These are phyloP conservation scores for Protomyctophum bolini DNA, from an alignment of 2,113 vertebrate genomes.

Conservation along the genomic window DNA sequence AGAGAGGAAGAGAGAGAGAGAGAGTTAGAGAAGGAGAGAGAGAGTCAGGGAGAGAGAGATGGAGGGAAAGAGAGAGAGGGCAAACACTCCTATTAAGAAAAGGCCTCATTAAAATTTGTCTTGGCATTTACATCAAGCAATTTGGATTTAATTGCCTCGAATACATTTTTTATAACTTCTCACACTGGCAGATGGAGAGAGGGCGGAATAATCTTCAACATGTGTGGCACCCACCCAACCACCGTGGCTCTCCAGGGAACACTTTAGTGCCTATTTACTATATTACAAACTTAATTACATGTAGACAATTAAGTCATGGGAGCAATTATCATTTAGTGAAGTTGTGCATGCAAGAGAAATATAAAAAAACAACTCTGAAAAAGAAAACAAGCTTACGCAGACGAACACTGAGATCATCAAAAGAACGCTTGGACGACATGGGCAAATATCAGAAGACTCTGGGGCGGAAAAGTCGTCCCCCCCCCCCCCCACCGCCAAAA, in stretches of 20 bases:
- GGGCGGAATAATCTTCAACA: conserved; percentile 73
- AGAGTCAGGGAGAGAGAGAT: conserved; percentile 1
- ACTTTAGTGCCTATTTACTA: conserved; percentile 68
- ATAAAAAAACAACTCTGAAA: conserved; percentile 14
- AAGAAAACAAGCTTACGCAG: conserved; percentile 33
- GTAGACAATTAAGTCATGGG: conserved; percentile 75
- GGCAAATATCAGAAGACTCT: conserved; percentile 68
- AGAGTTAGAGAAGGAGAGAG: conserved; percentile 6
- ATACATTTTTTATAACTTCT: conserved; percentile 74
- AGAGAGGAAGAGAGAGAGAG: conserved; percentile 23
- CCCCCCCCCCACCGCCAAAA: conserved; percentile 13
- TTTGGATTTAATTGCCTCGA: conserved; percentile 73
- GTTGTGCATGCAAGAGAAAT: conserved; percentile 22
- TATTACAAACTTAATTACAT: conserved; percentile 74
- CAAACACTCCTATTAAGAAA: conserved; percentile 53
- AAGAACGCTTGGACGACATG: conserved; percentile 49
- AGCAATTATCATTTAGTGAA: conserved; percentile 71
- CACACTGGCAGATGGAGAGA: conserved; percentile 65
- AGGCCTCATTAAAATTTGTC: conserved; percentile 73
- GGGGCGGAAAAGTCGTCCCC: conserved; percentile 56
- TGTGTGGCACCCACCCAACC: conserved; percentile 74
- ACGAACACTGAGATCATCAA: conserved; percentile 59
- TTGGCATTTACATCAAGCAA: conserved; percentile 72
- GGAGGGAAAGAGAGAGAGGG: conserved; percentile 28
- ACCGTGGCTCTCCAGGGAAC: conserved; percentile 62